Evolutionary conservation across 35 echinoderm and acorn worm genomes (phyloP).

Genomic region (Heliocidaris tuberculata): DNA sequence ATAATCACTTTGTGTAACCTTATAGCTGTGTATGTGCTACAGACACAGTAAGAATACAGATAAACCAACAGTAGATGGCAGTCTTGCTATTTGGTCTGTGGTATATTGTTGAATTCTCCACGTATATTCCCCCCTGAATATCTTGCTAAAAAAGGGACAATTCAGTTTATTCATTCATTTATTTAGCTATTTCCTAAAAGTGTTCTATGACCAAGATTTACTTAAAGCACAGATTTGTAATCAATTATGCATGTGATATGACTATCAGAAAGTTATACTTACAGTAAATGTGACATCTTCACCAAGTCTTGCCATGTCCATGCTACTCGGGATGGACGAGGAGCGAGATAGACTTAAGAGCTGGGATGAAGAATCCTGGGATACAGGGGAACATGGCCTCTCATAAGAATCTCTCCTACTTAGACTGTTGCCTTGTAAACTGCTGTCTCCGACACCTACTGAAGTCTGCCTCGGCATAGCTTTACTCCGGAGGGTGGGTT

Average conservation of each 20-base stretch:
- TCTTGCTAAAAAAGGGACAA: too few relatives aligned
- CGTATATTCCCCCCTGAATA: too few relatives aligned
- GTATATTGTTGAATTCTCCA: background rate
- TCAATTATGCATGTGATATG: too few relatives aligned
- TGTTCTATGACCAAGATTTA: too few relatives aligned
- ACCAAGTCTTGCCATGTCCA: slow-evolving; percentile 28
- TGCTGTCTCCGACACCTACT: background rate
- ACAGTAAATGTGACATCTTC: background rate
- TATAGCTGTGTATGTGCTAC: background rate
- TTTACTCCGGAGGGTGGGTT: background rate
- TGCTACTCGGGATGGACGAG: background rate
- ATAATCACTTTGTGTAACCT: background rate
- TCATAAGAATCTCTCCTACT: slow-evolving; percentile 18
- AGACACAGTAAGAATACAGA: background rate
- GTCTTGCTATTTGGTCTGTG: background rate
- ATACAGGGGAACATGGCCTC: background rate
- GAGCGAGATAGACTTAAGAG: background rate
- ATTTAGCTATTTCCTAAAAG: too few relatives aligned
- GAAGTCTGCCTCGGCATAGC: background rate
- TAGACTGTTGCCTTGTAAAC: background rate
- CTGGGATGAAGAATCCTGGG: slow-evolving; percentile 8
- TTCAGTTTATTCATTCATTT: too few relatives aligned
- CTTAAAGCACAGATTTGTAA: too few relatives aligned
- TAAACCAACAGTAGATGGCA: background rate
- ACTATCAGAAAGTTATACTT: background rate